Evolutionary conservation across 2,797 vertebrate genomes (phyloP).

Genomic region (Pterois miles): DNA sequence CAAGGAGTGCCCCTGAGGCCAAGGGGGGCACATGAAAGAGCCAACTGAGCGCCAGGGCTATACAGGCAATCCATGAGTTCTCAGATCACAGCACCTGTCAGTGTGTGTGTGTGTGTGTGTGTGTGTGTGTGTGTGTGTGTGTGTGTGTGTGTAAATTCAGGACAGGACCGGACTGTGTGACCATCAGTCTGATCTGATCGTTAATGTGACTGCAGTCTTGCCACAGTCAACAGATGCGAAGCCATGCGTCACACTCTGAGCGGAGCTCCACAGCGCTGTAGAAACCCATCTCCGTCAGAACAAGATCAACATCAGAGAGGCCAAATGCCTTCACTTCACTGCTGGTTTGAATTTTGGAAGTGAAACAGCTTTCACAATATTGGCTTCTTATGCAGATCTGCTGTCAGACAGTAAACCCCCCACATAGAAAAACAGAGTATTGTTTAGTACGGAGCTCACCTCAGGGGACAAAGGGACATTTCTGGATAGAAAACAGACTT

Average conservation of each 20-base stretch:
- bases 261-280: not conserved
- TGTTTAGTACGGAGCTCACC: not conserved
- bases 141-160: not conserved
- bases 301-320: conserved; percentile 7
- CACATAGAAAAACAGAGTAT: not conserved
- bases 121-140: not conserved
- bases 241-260: not conserved
- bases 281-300: conserved; percentile 16
- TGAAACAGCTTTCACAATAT: not conserved
- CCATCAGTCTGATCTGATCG: not conserved
- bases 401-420: not conserved
- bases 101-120: not conserved
- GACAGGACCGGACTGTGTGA: not conserved
- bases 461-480: not conserved
- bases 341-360: not conserved
- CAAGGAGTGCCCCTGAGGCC: conserved; percentile 45
- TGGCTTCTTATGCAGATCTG: not conserved
- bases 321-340: not conserved
- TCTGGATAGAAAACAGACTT: not conserved
- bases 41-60: not conserved
- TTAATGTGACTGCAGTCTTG: conserved; percentile 9
- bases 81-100: conserved; percentile 51
- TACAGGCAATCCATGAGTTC: conserved; percentile 4
- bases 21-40: conserved; percentile 63
- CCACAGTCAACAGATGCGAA: conserved; percentile 15